Percentiles rank a stretch among this genome's conserved stretches.
Evolutionary conservation across 2,888 invertebrate genomes (phyloP).

Genomic region (Heliconius hortense): DNA sequence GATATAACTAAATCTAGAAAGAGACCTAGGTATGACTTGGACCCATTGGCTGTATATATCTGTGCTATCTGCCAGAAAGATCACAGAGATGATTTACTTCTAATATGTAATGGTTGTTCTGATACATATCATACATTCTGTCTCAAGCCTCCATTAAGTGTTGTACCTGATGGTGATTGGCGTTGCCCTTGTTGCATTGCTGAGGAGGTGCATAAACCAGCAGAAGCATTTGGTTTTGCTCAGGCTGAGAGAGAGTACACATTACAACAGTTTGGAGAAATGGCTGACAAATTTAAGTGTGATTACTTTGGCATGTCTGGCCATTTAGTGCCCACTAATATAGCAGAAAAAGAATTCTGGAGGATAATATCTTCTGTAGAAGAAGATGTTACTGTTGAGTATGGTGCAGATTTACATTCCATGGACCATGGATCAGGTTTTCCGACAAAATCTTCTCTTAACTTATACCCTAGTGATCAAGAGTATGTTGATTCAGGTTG

Average conservation of each 20-base stretch:
- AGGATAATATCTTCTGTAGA: slow-evolving; percentile 87
- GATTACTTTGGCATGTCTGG: slow-evolving; percentile 88
- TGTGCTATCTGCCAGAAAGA: slow-evolving; percentile 86
- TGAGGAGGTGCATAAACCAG: slow-evolving; percentile 84
- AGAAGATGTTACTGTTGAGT: slow-evolving; percentile 88
- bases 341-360: slow-evolving; percentile 90
- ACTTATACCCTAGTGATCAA: slow-evolving; percentile 83
- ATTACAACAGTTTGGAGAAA: slow-evolving; percentile 88
- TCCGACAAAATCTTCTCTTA: slow-evolving; percentile 84
- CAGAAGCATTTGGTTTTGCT: slow-evolving; percentile 89
- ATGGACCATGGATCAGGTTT: slow-evolving; percentile 90
- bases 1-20: slow-evolving; percentile 79
- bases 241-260: slow-evolving; percentile 87
- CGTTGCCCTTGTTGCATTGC: slow-evolving; percentile 87
- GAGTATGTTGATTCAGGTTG: slow-evolving; percentile 86
- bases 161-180: slow-evolving; percentile 88
- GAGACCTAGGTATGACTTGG: slow-evolving; percentile 76
- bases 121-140: slow-evolving; percentile 89
- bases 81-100: slow-evolving; percentile 84
- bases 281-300: slow-evolving; percentile 89
- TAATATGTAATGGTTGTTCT: slow-evolving; percentile 88
- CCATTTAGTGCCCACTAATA: slow-evolving; percentile 82
- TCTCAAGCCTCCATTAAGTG: slow-evolving; percentile 84
- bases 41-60: slow-evolving; percentile 83
- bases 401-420: slow-evolving; percentile 90